Percentiles rank a stretch among this genome's conserved stretches.
phyloP scores from a whole-genome alignment of 1,140 invertebrate species.

The Drosophila bifasciata region DNA sequence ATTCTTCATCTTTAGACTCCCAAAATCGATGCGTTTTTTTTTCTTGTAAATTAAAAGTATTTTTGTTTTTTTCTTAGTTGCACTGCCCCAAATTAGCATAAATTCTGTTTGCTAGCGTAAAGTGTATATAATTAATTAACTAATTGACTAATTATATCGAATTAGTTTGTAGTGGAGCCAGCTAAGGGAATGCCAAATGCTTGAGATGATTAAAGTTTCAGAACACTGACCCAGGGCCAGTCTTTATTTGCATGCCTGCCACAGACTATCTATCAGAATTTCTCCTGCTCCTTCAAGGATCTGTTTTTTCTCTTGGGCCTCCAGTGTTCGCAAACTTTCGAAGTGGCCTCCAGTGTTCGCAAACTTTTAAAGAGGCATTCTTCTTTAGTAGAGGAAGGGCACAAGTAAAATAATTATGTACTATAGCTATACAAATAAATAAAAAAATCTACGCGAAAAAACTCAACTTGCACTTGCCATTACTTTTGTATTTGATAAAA shows the following conservation, averaged over 20 bases:
- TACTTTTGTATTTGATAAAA: conserved; percentile 67
- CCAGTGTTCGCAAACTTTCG: conserved; percentile 40
- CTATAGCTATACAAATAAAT: conserved; percentile 9
- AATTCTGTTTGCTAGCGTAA: conserved; percentile 63
- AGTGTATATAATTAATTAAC: conserved; percentile 37
- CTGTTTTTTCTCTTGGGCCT: conserved; percentile 51
- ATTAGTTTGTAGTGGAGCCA: conserved; percentile 14
- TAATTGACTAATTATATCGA: conserved; percentile 9
- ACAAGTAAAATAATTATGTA: conserved; percentile 23
- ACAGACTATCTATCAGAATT: conserved; percentile 25
- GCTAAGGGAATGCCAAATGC: conserved; percentile 46
- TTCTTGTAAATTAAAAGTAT: conserved; percentile 74
- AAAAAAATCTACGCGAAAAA: conserved; percentile 28
- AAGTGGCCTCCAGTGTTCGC: conserved; percentile 33
- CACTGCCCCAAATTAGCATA: conserved; percentile 58
- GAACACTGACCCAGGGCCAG: conserved; percentile 38
- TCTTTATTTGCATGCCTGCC: no score
- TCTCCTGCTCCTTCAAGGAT: conserved; percentile 50
- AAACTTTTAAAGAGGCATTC: conserved; percentile 40
- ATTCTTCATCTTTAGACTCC: conserved; percentile 23
- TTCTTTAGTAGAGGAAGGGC: conserved; percentile 5
- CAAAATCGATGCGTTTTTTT: conserved; percentile 29
- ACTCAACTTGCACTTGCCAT: conserved; percentile 73
- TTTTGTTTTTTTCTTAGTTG: conserved; percentile 59
- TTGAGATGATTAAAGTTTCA: conserved; percentile 19